Evolutionary conservation across 1,140 invertebrate species (phyloP).

Genomic region (Micrasema minimum): DNA sequence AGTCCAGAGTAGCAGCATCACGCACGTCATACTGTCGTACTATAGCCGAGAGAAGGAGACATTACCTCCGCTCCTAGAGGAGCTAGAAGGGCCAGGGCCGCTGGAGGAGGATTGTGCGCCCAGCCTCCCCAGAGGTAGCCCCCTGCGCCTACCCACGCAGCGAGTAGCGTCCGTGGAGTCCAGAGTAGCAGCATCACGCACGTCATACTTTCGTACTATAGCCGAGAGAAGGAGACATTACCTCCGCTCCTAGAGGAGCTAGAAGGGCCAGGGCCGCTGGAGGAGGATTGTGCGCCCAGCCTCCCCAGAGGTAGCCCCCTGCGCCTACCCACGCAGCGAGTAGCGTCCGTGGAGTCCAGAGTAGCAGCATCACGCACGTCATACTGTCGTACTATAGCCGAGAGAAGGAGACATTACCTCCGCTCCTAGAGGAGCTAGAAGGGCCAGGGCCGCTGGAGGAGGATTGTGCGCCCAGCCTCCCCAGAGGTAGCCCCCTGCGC

Average conservation of each 20-base stretch:
- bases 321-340: too few species aligned
- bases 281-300: too few species aligned
- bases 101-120: too few species aligned
- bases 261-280: too few species aligned
- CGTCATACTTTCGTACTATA: too few species aligned
- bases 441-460: constrained; percentile 59
- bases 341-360: constrained; percentile 64
- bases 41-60: too few species aligned
- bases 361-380: constrained; percentile 58
- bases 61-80: constrained; percentile 64
- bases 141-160: too few species aligned
- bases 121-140: too few species aligned
- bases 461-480: constrained; percentile 58
- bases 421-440: constrained; percentile 62
- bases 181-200: constrained; percentile 61
- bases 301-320: too few species aligned
- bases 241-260: constrained; percentile 63
- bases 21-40: constrained; percentile 56
- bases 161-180: constrained; percentile 61
- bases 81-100: too few species aligned
- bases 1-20: constrained; percentile 63
- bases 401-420: constrained; percentile 61
- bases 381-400: constrained; percentile 61
- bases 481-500: constrained; percentile 55
- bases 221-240: too few species aligned